These are phyloP conservation scores for Heliconius hortense DNA, from an alignment of 2,888 invertebrate genomes.

Conservation along the genomic window DNA sequence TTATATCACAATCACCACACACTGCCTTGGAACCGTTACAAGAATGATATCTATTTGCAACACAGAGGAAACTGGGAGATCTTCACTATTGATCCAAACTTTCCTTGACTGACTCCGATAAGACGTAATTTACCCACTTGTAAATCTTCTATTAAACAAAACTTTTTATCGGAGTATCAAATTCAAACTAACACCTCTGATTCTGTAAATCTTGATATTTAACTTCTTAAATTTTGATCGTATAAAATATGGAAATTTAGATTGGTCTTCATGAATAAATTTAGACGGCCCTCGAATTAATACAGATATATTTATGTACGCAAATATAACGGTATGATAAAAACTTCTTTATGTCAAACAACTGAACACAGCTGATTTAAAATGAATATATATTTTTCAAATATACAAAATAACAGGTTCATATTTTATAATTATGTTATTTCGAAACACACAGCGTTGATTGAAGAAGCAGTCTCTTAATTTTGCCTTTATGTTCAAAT, in stretches of 20 bases:
- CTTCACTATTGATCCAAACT: constrained; percentile 38
- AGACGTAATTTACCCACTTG: constrained; percentile 21
- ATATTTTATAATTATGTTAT: too few species aligned
- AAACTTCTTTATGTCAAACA: neutral
- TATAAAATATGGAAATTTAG: constrained; percentile 6
- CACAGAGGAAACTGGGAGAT: constrained; percentile 48
- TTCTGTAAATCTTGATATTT: constrained; percentile 12
- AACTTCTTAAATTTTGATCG: constrained; percentile 5
- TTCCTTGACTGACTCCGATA: constrained; percentile 27
- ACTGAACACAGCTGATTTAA: neutral
- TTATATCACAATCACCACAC: constrained; percentile 61
- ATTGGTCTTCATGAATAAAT: constrained; percentile 2
- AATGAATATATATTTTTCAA: too few species aligned
- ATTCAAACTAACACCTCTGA: constrained; percentile 18
- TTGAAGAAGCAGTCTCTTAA: too few species aligned
- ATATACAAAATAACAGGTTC: too few species aligned
- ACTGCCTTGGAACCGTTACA: constrained; percentile 59
- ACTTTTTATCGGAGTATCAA: constrained; percentile 15
- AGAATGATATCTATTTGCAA: constrained; percentile 61
- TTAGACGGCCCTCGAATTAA: neutral
- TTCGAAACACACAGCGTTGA: too few species aligned
- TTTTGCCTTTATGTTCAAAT: too few species aligned
- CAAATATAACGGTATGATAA: too few species aligned
- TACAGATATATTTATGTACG: neutral
- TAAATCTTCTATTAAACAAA: constrained; percentile 23